Evolutionary conservation across 1,140 invertebrate species (phyloP).

Genomic region (Microplitis mediator): DNA sequence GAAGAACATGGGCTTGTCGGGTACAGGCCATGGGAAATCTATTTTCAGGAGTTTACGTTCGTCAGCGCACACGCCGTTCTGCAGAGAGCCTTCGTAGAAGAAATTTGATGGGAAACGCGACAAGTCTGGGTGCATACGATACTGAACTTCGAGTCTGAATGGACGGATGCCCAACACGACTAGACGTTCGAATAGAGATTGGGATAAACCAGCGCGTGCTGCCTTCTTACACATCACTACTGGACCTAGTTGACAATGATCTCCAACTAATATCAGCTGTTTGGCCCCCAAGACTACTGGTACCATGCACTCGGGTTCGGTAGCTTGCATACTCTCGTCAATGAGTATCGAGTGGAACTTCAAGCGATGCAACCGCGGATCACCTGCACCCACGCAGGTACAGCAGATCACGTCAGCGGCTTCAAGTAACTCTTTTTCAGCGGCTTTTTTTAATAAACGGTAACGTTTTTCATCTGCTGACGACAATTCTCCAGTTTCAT

Average conservation of each 20-base stretch:
- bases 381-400: conserved; percentile 98
- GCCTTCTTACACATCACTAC: conserved; percentile 99
- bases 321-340: conserved; percentile 96
- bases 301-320: conserved; percentile 98
- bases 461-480: conserved; percentile 95
- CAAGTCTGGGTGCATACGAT: conserved; percentile 97
- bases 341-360: conserved; percentile 98
- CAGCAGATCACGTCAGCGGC: conserved; percentile 99
- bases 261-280: conserved; percentile 94
- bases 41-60: conserved; percentile 88
- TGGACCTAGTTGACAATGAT: conserved; percentile 98
- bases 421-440: conserved; percentile 91
- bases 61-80: conserved; percentile 97
- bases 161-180: conserved; percentile 96
- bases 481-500: conserved; percentile 95
- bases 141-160: conserved; percentile 96
- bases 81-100: conserved; percentile 98
- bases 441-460: conserved; percentile 85
- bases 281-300: conserved; percentile 97
- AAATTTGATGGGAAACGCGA: conserved; percentile 98
- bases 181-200: conserved; percentile 96
- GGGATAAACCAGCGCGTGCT: conserved; percentile 92
- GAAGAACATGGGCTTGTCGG: conserved; percentile 98
- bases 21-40: conserved; percentile 97
- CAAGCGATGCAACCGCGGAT: conserved; percentile 86